Conservation (phyloP, 2,888 invertebrate species). For the Imbricaverruca yamaguchii region DNA sequence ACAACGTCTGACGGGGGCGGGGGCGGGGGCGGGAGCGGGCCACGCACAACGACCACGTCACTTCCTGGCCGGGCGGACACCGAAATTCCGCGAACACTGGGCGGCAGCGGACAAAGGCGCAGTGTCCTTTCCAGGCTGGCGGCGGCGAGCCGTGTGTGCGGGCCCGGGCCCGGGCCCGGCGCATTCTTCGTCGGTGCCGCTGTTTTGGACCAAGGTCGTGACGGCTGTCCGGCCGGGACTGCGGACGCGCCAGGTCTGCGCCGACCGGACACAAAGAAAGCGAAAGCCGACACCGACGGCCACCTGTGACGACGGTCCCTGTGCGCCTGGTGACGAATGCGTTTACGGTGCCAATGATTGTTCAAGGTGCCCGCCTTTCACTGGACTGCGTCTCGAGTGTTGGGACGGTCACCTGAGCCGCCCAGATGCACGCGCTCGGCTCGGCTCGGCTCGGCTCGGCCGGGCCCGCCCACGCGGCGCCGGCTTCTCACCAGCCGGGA, state of each 20-base stretch:
- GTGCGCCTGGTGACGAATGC: neutral
- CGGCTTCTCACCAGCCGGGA: neutral
- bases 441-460: too few relatives aligned
- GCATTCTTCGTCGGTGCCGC: neutral
- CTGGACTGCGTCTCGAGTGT: neutral
- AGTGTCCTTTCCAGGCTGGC: neutral
- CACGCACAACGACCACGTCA: too few relatives aligned
- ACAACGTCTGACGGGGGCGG: neutral
- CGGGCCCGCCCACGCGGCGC: neutral
- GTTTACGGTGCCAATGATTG: slow-evolving; percentile 10
- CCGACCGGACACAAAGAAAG: neutral
- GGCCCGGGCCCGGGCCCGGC: neutral
- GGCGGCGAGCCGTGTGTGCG: neutral
- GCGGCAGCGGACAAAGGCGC: neutral
- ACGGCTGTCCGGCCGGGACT: neutral
- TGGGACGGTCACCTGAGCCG: too few relatives aligned
- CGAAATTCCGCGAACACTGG: neutral
- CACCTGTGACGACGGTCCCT: neutral
- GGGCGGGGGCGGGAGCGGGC: too few relatives aligned
- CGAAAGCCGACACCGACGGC: neutral
- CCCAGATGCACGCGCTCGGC: too few relatives aligned
- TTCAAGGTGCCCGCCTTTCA: neutral
- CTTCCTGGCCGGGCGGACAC: too few relatives aligned
- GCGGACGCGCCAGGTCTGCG: too few relatives aligned
- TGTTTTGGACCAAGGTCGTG: neutral